Evolutionary conservation across 2,797 vertebrate genomes (phyloP), one percentile per base, ranked within the genome.

Genomic region (Brotula barbata): DNA sequence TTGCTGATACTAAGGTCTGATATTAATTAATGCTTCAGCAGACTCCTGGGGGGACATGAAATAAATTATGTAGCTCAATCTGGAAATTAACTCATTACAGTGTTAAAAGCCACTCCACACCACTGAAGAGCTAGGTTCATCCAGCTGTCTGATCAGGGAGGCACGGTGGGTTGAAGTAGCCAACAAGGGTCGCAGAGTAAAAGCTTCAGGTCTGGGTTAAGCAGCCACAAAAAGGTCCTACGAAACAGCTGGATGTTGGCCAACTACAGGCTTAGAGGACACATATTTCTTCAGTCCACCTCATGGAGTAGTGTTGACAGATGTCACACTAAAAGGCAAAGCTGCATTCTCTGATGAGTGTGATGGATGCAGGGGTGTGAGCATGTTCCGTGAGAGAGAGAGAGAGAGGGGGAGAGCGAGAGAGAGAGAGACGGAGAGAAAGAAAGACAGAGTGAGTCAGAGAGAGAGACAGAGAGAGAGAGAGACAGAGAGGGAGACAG

Each of bases 1-100:
- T 68, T 83, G 75, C 81, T 81, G 85, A 86, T 83, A 77, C 71
- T 67, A 41, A 56, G 57, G 83, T 64, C 77, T 85, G 81, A 87
- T 83, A 85, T 89, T 91, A 91, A 90, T 90, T 89, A 89, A 90
- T 86, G 84, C 87, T 84, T 72, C 81, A 84, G 80, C 60, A 37
- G 64, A 75, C 78, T 85, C 80, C 86, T 85, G 71, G 68, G 83
- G 82, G 85, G 82, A 65, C 66, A 78, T 75, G 68, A 78, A 80
- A 87, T 89, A 76, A 90, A 90, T 89, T 85, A 90, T 90, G 88
- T 82, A 88, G 83, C 87, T 85, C 66, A 77, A 80, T 82, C 72
- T 78, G 77, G 86, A 87, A 89, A 84, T 89, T 87, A 87, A 87
- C 85, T 89, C 83, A 81, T 90, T 89, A 89, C 56, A 71, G 77